These are phyloP conservation scores for Spisula subtruncata DNA, from an alignment of 2,888 invertebrate genomes.

Conservation along the genomic window DNA sequence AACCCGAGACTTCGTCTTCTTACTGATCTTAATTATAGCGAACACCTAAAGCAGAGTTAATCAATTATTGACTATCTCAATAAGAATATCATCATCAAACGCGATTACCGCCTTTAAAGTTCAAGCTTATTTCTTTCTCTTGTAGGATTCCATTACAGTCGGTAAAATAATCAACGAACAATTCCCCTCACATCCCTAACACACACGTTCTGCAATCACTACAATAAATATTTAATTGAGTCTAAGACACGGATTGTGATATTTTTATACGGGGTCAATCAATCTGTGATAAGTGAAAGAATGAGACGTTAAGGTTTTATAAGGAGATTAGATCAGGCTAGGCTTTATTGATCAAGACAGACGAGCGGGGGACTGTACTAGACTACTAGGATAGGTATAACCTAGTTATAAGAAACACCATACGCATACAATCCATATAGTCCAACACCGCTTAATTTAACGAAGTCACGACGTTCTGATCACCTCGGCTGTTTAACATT, in stretches of 20 bases:
- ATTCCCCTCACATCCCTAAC: not conserved
- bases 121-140: not conserved
- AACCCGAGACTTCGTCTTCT: not conserved
- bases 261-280: slow-evolving; percentile 18
- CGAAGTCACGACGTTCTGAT: not conserved
- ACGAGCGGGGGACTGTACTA: no score
- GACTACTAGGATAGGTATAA: not conserved
- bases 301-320: not conserved
- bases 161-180: slow-evolving; percentile 26
- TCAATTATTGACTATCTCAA: slow-evolving; percentile 46
- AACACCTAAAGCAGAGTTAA: slow-evolving; percentile 33
- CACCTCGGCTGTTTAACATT: no score
- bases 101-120: slow-evolving; percentile 34
- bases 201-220: slow-evolving; percentile 30
- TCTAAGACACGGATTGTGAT: not conserved
- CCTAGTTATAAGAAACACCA: not conserved
- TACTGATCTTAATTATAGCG: slow-evolving; percentile 30
- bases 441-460: not conserved
- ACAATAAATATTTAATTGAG: slow-evolving; percentile 43
- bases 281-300: not conserved
- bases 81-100: slow-evolving; percentile 47
- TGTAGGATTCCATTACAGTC: slow-evolving; percentile 40
- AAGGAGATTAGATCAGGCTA: not conserved
- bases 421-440: no score
- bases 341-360: not conserved